phyloP scores from a whole-genome alignment of 1,140 invertebrate genomes.

The Calephelis nemesis region DNA sequence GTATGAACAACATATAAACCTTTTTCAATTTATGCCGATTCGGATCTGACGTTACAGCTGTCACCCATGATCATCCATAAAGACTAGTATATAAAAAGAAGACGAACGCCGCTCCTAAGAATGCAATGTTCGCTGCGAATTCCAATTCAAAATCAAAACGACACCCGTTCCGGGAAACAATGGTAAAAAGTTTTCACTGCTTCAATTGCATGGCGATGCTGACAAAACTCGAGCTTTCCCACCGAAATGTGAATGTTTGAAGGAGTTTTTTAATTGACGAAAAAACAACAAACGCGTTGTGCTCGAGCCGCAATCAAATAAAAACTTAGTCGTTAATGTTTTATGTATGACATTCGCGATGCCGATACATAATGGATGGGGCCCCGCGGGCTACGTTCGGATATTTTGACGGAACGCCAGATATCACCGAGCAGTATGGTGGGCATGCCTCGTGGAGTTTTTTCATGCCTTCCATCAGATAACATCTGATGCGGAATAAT shows the following conservation, averaged over 20 bases:
- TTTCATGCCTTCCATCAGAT: conserved; percentile 47
- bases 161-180: conserved; percentile 48
- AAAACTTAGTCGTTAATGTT: conserved; percentile 74
- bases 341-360: conserved; percentile 67
- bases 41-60: conserved; percentile 13
- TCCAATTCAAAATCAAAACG: conserved; percentile 54
- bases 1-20: neutral
- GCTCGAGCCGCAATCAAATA: conserved; percentile 67
- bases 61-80: conserved; percentile 36
- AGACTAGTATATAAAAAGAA: conserved; percentile 40
- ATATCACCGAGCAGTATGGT: conserved; percentile 66
- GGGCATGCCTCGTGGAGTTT: conserved; percentile 44
- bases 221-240: conserved; percentile 60
- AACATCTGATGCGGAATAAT: conserved; percentile 51
- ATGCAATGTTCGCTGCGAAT: conserved; percentile 43
- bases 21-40: conserved; percentile 1
- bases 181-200: conserved; percentile 50
- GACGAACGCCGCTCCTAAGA: conserved; percentile 36
- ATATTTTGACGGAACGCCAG: conserved; percentile 68
- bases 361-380: conserved; percentile 72
- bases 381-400: conserved; percentile 60
- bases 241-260: conserved; percentile 62
- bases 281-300: conserved; percentile 55
- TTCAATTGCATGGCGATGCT: conserved; percentile 51
- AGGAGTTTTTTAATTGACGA: conserved; percentile 64